Base-by-base conservation (phyloP, 2,797 vertebrate species). In the Silurus lanzhouensis region DNA sequence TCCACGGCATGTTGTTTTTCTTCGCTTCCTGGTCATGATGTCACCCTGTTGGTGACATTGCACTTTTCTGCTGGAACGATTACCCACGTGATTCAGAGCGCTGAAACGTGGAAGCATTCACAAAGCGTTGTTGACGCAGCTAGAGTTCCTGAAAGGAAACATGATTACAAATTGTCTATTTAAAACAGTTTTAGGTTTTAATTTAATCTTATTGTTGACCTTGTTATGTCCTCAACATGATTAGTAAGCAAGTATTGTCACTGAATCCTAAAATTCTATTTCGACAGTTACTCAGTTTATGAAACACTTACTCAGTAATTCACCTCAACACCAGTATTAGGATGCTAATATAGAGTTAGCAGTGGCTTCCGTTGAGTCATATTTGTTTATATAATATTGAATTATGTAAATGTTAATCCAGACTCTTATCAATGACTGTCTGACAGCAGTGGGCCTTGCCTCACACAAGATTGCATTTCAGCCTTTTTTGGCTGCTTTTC, bases 391-490 rank as follows among this genome's bases (percentile, higher is more conserved):
- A 74, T 2, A 7, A 55, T 60, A 58, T 38, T 52, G 2, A 38
- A 63, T 14, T 31, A 19, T n/a, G 6, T 71, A 10, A 20, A 66
- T 64, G 46, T 93, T 88, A 89, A 10, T 8, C 86, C 86, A 87
- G 48, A 87, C 71, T 90, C 93, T 94, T 94, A 94, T 93, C 92
- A 91, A 88, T 90, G 64, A 89, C 88, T 15, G 87, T 93, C 91
- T 88, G 91, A 90, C 83, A 89, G 38, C 68, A 87, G 87, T 78
- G 84, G 87, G 81, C 81, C 90, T 90, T 83, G 87, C 87, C 88
- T 94, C 91, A 83, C 91, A 58, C 46, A 48, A 78, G 44, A 84
- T 84, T 90, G 27, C 71, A 68, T 72, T n/a, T n/a, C 15, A 64
- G n/a, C 44, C 61, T 68, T 60, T 64, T 77, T 44, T 77, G n/a